A percentile compares a stretch with the other conserved stretches of the same genome.
Conservation (phyloP, 1,140 invertebrate species). For the Ips nitidus region DNA sequence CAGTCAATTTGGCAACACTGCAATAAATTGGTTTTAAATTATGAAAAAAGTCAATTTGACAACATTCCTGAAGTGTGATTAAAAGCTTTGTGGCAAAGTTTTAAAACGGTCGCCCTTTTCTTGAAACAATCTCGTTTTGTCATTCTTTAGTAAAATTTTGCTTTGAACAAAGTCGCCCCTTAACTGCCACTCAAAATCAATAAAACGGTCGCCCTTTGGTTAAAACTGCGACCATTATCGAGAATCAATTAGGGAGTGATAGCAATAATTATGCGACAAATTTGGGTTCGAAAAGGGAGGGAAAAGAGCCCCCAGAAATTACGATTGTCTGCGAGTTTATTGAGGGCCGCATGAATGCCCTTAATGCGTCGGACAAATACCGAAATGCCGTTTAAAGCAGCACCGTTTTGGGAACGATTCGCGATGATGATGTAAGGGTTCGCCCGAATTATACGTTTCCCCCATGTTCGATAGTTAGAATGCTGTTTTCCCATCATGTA, state of each 20-base stretch:
- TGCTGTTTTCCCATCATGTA: constrained; percentile 8
- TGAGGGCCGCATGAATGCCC: constrained; percentile 15
- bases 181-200: too few relatives aligned
- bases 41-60: too few relatives aligned
- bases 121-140: too few relatives aligned
- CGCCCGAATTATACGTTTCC: constrained; percentile 9
- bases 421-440: constrained; percentile 10
- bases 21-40: too few relatives aligned
- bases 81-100: too few relatives aligned
- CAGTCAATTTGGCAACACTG: too few relatives aligned
- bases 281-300: background rate
- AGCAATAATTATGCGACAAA: background rate
- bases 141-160: too few relatives aligned
- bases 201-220: too few relatives aligned
- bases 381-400: constrained; percentile 23
- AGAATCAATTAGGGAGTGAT: background rate
- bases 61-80: too few relatives aligned
- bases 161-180: too few relatives aligned
- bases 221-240: too few relatives aligned
- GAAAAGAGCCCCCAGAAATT: background rate
- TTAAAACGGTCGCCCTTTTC: too few relatives aligned
- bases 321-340: constrained; percentile 15
- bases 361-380: constrained; percentile 21
- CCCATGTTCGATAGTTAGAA: background rate
- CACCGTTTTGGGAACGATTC: constrained; percentile 19